Evolutionary conservation across 1,140 invertebrate genomes (phyloP), one percentile per base, ranked within the genome.

Genomic region (Bombus sylvicola): DNA sequence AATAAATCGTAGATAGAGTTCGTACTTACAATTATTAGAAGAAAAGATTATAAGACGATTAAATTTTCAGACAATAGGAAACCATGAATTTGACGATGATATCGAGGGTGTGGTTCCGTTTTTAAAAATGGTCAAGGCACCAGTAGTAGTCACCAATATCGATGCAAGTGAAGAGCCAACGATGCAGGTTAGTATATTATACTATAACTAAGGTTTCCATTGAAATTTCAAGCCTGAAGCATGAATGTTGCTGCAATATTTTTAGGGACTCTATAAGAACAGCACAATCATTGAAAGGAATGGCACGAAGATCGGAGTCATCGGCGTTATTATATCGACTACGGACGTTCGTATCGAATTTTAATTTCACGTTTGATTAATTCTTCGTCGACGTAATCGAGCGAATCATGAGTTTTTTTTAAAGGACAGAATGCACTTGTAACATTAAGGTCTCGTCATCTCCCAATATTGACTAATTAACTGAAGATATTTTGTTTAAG

Each of bases 51-150:
- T 3, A 0, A 6, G 15, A 66, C 5, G 37, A 71, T n/a, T 12
- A 71, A n/a, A 71, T 28, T 90, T 74, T 12, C 43, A 92, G 98
- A 97, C 97, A 0, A 92, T 98, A 25, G 98, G 98, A 13, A 99
- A 99, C 92, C 98, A 99, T 91, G 98, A 99, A 92, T 99, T 99
- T 92, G 98, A 98, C 91, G 96, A 98, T 91, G 96, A 96, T 0
- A 95, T 98, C 2, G 96, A 95, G 3, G 98, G 97, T 0, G 89
- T 98, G 0, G 95, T 97, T 1, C 97, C 97, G 0, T 98, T 98
- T 93, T 89, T 98, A 22, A 92, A 96, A 89, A 94, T 93, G 10
- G 91, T 98, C 12, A 94, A 96, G 3, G 96, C 96, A 0, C 96
- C 97, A 0, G 96, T 98, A 87, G 92, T 98, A 3, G 97, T 97